Evolutionary conservation across 2,797 vertebrate genomes (phyloP).

Genomic region (Aplochiton taeniatus): DNA sequence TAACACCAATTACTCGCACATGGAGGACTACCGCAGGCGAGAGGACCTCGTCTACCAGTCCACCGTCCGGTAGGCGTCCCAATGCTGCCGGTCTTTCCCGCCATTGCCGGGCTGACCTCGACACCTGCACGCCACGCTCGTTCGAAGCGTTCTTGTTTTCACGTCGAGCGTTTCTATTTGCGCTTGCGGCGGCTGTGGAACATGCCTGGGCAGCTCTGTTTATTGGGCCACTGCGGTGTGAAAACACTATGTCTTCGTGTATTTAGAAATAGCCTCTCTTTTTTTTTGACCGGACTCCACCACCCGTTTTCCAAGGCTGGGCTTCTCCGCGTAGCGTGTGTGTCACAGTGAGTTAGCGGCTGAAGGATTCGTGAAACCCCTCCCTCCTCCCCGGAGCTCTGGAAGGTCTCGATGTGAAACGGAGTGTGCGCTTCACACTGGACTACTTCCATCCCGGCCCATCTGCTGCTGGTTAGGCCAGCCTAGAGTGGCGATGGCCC

Average conservation of each 20-base stretch:
- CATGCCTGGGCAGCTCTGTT: too few species aligned
- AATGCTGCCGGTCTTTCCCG: constrained; percentile 18
- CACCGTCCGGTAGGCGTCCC: constrained; percentile 88
- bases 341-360: too few species aligned
- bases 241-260: too few species aligned
- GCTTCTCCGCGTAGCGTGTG: too few species aligned
- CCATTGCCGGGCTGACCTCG: not conserved
- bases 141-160: too few species aligned
- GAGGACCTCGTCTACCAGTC: constrained; percentile 97
- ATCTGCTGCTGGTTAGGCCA: constrained; percentile 49
- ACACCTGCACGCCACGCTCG: not conserved
- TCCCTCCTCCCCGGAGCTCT: constrained; percentile 4
- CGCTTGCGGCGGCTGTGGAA: too few species aligned
- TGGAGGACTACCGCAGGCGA: constrained; percentile 93
- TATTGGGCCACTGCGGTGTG: too few species aligned
- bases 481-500: constrained; percentile 22
- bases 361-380: not conserved
- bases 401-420: constrained; percentile 8
- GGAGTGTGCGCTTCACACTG: constrained; percentile 14
- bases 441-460: constrained; percentile 20
- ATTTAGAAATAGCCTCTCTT: too few species aligned
- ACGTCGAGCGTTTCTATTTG: too few species aligned
- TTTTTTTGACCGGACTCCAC: too few species aligned
- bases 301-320: too few species aligned
- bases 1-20: constrained; percentile 97